These are phyloP conservation scores for Beris morrisii DNA, from an alignment of 2,888 invertebrate species.

Conservation along the genomic window DNA sequence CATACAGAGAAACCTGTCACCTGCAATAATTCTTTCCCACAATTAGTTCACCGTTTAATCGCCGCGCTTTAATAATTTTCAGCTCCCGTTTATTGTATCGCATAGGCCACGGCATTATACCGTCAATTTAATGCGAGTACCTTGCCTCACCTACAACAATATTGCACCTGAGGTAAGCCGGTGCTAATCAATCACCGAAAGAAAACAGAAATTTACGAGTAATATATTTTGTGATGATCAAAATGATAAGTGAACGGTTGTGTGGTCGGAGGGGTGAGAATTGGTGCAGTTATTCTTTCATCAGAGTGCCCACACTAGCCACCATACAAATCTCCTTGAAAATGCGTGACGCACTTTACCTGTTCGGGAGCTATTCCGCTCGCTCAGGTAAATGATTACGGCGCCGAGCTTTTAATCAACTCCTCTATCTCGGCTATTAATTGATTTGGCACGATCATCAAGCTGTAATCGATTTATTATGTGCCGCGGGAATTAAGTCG, in stretches of 20 bases:
- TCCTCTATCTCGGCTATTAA: slow-evolving; percentile 8
- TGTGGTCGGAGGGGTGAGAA: not conserved
- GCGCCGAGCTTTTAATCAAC: not conserved
- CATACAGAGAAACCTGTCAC: slow-evolving; percentile 26
- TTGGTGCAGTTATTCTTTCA: not conserved
- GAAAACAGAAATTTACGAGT: slow-evolving; percentile 22
- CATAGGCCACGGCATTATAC: slow-evolving; percentile 9
- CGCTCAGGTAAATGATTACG: no score
- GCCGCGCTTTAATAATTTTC: slow-evolving; percentile 34
- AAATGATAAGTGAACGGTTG: not conserved
- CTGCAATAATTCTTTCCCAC: slow-evolving; percentile 34
- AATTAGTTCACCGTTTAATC: slow-evolving; percentile 33
- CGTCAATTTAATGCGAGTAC: not conserved
- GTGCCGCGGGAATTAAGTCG: slow-evolving; percentile 19
- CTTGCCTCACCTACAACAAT: no score
- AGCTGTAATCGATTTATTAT: slow-evolving; percentile 14
- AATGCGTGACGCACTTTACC: no score
- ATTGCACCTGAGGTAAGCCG: slow-evolving; percentile 2
- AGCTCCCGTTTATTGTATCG: slow-evolving; percentile 34
- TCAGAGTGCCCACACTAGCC: not conserved
- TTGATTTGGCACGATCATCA: slow-evolving; percentile 16
- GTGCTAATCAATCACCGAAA: slow-evolving; percentile 30
- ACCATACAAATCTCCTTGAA: not conserved
- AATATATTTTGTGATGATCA: slow-evolving; percentile 14
- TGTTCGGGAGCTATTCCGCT: no score